Conservation (phyloP, 2,888 invertebrate species). For the Pelosia muscerda region DNA sequence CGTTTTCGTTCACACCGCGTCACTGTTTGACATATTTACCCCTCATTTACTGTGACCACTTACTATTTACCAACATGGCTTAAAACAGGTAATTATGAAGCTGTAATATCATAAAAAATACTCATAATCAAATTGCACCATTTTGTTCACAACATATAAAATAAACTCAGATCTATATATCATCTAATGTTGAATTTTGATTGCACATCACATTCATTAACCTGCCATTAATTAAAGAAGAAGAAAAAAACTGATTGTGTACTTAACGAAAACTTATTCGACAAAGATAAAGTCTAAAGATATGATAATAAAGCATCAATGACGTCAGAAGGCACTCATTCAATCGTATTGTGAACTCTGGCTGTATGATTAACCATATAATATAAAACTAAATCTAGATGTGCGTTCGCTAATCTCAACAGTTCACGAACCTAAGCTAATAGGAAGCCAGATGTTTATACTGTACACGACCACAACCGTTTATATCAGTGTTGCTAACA, state of each 20-base stretch:
- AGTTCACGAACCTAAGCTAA: not conserved
- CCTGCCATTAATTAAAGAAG: constrained; percentile 58
- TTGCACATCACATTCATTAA: constrained; percentile 65
- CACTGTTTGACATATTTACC: not conserved
- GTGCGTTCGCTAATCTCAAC: constrained; percentile 15
- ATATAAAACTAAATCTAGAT: constrained; percentile 14
- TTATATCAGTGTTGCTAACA: constrained; percentile 5
- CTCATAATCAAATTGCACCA: constrained; percentile 29
- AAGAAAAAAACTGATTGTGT: constrained; percentile 41
- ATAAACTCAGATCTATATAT: constrained; percentile 58
- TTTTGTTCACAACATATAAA: constrained; percentile 26
- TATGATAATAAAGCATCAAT: constrained; percentile 36
- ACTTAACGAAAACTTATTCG: constrained; percentile 50
- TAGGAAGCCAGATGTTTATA: constrained; percentile 13
- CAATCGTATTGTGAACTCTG: constrained; percentile 13
- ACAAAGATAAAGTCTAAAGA: constrained; percentile 36
- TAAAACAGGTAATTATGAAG: not conserved
- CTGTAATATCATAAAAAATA: not conserved
- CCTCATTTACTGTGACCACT: not conserved
- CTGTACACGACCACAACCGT: constrained; percentile 2
- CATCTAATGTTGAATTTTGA: constrained; percentile 61
- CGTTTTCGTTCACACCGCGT: not conserved
- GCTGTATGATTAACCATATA: not conserved
- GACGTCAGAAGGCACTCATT: constrained; percentile 30
- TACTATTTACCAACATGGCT: not conserved